Percentiles rank a stretch among this genome's conserved stretches.
These are phyloP conservation scores for Myripristis murdjan DNA, from an alignment of 2,797 vertebrate species.

Conservation along the genomic window DNA sequence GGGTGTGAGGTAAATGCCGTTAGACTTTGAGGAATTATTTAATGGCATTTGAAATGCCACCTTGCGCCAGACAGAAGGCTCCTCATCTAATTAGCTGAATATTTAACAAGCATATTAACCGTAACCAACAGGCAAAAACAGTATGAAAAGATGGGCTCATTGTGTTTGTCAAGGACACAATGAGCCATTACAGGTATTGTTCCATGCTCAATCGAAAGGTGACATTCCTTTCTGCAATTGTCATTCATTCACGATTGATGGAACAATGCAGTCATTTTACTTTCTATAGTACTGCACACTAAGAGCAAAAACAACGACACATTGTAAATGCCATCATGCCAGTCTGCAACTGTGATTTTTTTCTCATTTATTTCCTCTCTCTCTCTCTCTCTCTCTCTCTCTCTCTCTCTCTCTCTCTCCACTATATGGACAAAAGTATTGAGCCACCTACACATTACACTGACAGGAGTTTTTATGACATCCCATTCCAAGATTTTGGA, in stretches of 20 bases:
- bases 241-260: conserved; percentile 70
- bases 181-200: conserved; percentile 76
- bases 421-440: too few species aligned
- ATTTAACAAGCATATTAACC: conserved; percentile 81
- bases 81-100: conserved; percentile 82
- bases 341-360: conserved; percentile 27
- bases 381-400: conserved; percentile 17
- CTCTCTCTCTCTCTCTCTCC: background rate
- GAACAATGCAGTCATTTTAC: conserved; percentile 59
- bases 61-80: conserved; percentile 59
- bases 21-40: conserved; percentile 69
- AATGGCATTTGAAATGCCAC: conserved; percentile 82
- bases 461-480: too few species aligned
- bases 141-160: conserved; percentile 52
- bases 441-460: too few species aligned
- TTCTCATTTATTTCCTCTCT: conserved; percentile 13
- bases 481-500: too few species aligned
- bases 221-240: conserved; percentile 63
- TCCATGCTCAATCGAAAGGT: conserved; percentile 60
- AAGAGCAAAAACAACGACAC: conserved; percentile 55
- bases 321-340: conserved; percentile 68
- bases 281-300: conserved; percentile 47
- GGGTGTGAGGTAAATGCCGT: conserved; percentile 15
- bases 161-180: conserved; percentile 69
- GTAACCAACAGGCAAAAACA: conserved; percentile 73